Conservation (phyloP, 2,888 invertebrate species). For the Stenotaenia linearis region DNA sequence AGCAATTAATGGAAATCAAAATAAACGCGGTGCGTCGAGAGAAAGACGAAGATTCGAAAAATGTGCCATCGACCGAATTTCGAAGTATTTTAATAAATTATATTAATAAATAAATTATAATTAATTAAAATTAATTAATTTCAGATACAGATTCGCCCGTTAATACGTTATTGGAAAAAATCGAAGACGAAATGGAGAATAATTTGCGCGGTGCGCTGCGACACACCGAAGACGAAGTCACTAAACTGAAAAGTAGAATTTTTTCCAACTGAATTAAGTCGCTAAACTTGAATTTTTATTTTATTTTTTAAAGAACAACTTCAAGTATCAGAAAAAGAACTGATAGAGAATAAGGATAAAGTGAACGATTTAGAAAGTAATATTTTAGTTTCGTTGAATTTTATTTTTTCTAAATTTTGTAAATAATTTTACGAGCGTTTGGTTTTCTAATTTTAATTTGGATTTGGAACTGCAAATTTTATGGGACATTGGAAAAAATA, state of each 20-base stretch:
- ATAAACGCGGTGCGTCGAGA: not conserved
- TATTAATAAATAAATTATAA: not conserved
- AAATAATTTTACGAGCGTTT: not conserved
- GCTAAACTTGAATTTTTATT: not conserved
- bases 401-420: not conserved
- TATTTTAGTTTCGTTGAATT: not conserved
- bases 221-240: constrained; percentile 34
- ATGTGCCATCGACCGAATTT: not conserved
- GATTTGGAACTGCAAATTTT: not conserved
- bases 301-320: constrained; percentile 42
- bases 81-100: not conserved
- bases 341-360: constrained; percentile 42
- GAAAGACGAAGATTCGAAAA: constrained; percentile 32
- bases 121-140: not conserved
- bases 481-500: not conserved
- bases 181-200: constrained; percentile 27
- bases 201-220: constrained; percentile 34
- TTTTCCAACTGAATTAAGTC: too few species aligned
- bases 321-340: constrained; percentile 45
- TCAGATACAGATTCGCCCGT: not conserved
- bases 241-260: not conserved
- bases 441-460: not conserved
- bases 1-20: constrained; percentile 43
- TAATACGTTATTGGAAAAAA: constrained; percentile 24
- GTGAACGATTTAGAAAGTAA: constrained; percentile 48